Conservation (phyloP, 2,888 invertebrate species). For the Yponomeuta plumbellus region DNA sequence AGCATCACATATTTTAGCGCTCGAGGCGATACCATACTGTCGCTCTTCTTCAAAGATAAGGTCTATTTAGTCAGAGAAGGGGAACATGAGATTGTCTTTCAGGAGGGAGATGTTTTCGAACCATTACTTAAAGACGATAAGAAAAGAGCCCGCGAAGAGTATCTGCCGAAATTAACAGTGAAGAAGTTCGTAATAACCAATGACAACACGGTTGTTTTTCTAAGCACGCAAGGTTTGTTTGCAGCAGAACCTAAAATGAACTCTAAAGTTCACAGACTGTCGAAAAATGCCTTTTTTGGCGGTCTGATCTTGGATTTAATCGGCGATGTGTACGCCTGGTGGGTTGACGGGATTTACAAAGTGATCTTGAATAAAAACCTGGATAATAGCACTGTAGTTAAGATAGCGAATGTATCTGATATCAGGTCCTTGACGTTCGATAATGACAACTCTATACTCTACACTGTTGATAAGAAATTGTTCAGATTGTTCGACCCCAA, state of each 20-base stretch:
- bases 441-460: slow-evolving; percentile 52
- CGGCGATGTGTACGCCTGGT: slow-evolving; percentile 56
- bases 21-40: slow-evolving; percentile 46
- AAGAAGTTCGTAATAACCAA: slow-evolving; percentile 55
- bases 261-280: slow-evolving; percentile 37
- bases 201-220: slow-evolving; percentile 45
- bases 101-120: slow-evolving; percentile 45
- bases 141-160: background rate
- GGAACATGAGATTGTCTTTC: slow-evolving; percentile 24
- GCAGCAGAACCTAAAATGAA: slow-evolving; percentile 35
- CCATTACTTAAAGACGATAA: slow-evolving; percentile 33
- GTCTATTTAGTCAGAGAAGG: slow-evolving; percentile 49
- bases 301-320: slow-evolving; percentile 54
- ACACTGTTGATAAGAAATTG: slow-evolving; percentile 44
- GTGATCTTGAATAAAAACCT: slow-evolving; percentile 41
- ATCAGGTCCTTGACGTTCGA: slow-evolving; percentile 60
- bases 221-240: slow-evolving; percentile 48
- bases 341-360: slow-evolving; percentile 61
- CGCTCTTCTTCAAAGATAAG: slow-evolving; percentile 48
- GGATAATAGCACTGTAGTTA: slow-evolving; percentile 39
- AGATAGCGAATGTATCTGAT: slow-evolving; percentile 38
- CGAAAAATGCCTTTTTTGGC: slow-evolving; percentile 53
- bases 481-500: slow-evolving; percentile 33
- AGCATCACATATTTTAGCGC: slow-evolving; percentile 49
- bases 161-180: slow-evolving; percentile 32